phyloP scores from a whole-genome alignment of 2,797 vertebrate species.

The Enteromius trimaculatus region DNA sequence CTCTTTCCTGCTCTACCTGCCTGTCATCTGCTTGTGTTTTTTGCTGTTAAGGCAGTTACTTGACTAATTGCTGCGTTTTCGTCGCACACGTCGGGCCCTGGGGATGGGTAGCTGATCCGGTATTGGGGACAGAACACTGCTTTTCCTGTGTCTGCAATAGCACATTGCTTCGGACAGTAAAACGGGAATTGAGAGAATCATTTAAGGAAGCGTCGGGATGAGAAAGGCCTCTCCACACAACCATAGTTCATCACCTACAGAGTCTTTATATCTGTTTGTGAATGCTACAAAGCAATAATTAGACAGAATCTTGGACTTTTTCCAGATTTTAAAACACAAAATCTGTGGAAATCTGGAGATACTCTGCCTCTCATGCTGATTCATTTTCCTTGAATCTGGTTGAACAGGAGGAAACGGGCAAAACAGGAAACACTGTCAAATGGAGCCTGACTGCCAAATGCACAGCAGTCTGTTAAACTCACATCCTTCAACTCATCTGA shows the following conservation, averaged over 20 bases:
- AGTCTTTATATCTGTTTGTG: conserved; percentile 55
- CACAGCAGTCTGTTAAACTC: conserved; percentile 60
- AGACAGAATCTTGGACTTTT: neutral
- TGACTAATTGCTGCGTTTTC: conserved; percentile 64
- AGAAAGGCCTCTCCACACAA: neutral
- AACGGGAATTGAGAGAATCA: conserved; percentile 52
- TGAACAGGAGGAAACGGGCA: conserved; percentile 61
- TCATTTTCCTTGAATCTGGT: conserved; percentile 24
- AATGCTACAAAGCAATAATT: conserved; percentile 21
- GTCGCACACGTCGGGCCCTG: conserved; percentile 59
- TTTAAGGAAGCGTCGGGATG: conserved; percentile 57
- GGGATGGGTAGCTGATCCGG: conserved; percentile 58
- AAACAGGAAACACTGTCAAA: conserved; percentile 65
- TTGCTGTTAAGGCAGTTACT: conserved; percentile 62
- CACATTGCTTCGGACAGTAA: neutral
- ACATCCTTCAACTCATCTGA: conserved; percentile 52
- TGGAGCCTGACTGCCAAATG: conserved; percentile 70
- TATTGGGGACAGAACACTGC: conserved; percentile 67
- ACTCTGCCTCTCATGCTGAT: conserved; percentile 53
- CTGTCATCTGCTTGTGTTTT: conserved; percentile 49
- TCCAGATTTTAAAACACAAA: neutral
- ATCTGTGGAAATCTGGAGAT: conserved; percentile 57
- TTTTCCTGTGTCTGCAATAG: conserved; percentile 62
- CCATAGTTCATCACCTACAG: neutral
- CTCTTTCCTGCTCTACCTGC: conserved; percentile 45